Evolutionary conservation across 2,888 invertebrate genomes (phyloP).

Genomic region (Pegoplata infirma): DNA sequence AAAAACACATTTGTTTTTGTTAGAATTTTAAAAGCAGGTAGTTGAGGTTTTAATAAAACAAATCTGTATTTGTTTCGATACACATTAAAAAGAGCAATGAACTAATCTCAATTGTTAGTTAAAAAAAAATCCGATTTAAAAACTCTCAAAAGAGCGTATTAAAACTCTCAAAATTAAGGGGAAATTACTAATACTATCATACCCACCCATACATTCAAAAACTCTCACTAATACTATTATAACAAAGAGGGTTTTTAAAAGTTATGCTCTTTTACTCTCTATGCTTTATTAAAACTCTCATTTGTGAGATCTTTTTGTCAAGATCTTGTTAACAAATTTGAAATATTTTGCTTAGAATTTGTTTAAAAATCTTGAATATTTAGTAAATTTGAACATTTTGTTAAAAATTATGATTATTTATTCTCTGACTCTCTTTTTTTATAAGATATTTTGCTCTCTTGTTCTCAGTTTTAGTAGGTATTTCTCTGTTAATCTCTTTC

Average conservation of each 20-base stretch:
- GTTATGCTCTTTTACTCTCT: neutral
- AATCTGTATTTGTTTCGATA: neutral
- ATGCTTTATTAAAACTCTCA: constrained; percentile 3
- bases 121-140: constrained; percentile 7
- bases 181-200: constrained; percentile 49
- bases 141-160: constrained; percentile 7
- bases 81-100: constrained; percentile 46
- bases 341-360: neutral
- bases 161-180: constrained; percentile 44
- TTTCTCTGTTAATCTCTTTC: neutral
- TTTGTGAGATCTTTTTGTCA: no score
- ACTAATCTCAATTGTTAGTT: constrained; percentile 36
- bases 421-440: neutral
- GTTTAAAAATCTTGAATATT: neutral
- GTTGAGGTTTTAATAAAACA: constrained; percentile 9
- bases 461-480: no score
- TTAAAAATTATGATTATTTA: neutral
- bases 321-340: neutral
- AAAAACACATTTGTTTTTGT: constrained; percentile 21
- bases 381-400: neutral
- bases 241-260: neutral
- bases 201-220: constrained; percentile 21
- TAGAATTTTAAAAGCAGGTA: constrained; percentile 40
- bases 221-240: constrained; percentile 33
- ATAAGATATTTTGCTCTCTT: no score